A percentile compares a stretch with the other conserved stretches of the same genome.
These are phyloP conservation scores for Lysandra bellargus DNA, from an alignment of 2,888 invertebrate genomes.

Conservation along the genomic window DNA sequence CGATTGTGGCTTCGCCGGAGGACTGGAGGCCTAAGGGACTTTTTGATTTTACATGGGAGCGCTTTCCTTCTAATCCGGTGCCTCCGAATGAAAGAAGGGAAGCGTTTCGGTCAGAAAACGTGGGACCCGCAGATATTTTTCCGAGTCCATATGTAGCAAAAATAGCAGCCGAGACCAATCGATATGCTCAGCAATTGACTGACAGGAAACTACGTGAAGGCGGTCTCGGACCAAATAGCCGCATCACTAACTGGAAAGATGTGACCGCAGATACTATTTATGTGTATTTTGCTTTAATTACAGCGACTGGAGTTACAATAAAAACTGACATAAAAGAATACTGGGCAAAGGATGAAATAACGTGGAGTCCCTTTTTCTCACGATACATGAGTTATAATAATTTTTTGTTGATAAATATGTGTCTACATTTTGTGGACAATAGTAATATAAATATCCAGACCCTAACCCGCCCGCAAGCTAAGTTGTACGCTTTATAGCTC, in stretches of 20 bases:
- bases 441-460: no score
- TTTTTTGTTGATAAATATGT: no score
- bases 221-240: not conserved
- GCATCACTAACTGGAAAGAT: no score
- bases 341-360: not conserved
- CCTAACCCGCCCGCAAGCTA: no score
- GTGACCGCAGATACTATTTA: not conserved
- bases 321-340: not conserved
- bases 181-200: not conserved
- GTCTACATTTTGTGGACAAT: no score
- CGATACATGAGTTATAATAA: not conserved
- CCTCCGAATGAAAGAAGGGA: not conserved
- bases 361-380: not conserved
- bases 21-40: slow-evolving; percentile 16
- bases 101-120: not conserved
- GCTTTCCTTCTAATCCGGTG: not conserved
- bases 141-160: not conserved
- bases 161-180: slow-evolving; percentile 12
- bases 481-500: no score
- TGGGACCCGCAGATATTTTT: slow-evolving; percentile 17
- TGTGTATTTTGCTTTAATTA: not conserved
- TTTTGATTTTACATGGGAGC: no score
- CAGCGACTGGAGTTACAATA: not conserved
- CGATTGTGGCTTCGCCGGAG: slow-evolving; percentile 11
- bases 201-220: not conserved